Evolutionary conservation across 2,888 invertebrate species (phyloP).

Genomic region (Diogma glabrata): DNA sequence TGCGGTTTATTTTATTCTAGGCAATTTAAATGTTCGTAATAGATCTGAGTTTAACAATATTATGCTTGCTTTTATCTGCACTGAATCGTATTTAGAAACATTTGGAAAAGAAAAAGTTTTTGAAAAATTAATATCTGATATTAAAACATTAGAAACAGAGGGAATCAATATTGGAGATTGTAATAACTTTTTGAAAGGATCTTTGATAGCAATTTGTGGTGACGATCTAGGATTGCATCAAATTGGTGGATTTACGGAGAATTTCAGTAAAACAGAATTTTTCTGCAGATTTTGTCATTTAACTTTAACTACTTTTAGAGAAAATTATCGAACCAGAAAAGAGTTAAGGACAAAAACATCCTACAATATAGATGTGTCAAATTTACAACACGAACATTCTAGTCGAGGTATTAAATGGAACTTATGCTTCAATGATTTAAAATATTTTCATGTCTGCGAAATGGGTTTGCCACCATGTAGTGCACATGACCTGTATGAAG

Average conservation of each 20-base stretch:
- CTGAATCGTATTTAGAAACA: not conserved
- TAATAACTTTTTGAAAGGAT: not conserved
- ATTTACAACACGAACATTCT: not conserved
- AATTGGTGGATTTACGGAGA: not conserved
- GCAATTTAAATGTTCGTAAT: not conserved
- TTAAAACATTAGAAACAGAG: not conserved
- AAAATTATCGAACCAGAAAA: not conserved
- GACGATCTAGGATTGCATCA: not conserved
- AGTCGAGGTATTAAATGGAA: not conserved
- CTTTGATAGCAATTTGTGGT: not conserved
- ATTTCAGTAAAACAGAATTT: not conserved
- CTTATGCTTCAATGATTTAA: not conserved
- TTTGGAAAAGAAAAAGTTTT: not conserved
- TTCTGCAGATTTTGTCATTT: not conserved
- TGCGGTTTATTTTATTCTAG: not conserved
- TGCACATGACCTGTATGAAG: not conserved
- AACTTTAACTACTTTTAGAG: not conserved
- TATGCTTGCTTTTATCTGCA: not conserved
- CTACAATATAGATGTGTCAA: not conserved
- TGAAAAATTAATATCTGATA: not conserved
- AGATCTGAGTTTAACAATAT: not conserved
- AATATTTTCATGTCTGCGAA: not conserved
- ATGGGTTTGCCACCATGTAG: not conserved
- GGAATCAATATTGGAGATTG: not conserved
- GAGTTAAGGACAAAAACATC: not conserved